Percentiles rank a stretch among this genome's conserved stretches.
phyloP scores from a whole-genome alignment of 2,113 vertebrate species.

The Phaetusa simplex region DNA sequence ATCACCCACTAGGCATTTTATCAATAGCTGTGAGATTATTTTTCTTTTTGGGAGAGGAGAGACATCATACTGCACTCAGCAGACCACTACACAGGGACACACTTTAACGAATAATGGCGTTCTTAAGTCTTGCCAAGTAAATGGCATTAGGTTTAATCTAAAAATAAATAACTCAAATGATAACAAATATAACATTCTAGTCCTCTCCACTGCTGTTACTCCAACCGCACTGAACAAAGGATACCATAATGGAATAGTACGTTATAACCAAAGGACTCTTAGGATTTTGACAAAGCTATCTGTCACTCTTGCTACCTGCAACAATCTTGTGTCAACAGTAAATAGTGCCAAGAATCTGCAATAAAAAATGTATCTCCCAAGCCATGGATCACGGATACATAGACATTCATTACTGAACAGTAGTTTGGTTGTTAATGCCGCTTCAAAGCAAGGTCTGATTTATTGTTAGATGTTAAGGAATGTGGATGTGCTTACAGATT shows the following conservation, averaged over 20 bases:
- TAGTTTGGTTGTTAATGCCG: background rate
- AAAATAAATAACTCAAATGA: conserved; percentile 6
- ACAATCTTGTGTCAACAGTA: background rate
- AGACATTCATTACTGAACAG: background rate
- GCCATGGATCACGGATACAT: background rate
- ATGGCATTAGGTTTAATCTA: background rate
- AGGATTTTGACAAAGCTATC: background rate
- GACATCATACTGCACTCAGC: background rate
- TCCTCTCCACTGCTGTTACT: background rate
- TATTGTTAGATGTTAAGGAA: background rate
- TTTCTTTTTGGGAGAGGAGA: background rate
- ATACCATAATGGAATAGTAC: background rate
- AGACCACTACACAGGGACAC: background rate
- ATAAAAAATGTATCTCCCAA: background rate
- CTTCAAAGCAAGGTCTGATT: background rate
- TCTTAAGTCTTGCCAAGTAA: background rate
- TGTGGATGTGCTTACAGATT: background rate
- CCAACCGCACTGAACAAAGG: background rate
- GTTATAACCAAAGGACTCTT: background rate
- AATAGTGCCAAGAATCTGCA: background rate
- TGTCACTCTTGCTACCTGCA: background rate
- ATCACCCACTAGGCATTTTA: background rate
- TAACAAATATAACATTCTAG: background rate
- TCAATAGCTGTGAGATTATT: background rate
- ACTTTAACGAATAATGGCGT: background rate